A percentile compares a stretch with the other conserved stretches of the same genome.
Evolutionary conservation across 1,140 invertebrate genomes (phyloP).

Genomic region (Halictus rubicundus): DNA sequence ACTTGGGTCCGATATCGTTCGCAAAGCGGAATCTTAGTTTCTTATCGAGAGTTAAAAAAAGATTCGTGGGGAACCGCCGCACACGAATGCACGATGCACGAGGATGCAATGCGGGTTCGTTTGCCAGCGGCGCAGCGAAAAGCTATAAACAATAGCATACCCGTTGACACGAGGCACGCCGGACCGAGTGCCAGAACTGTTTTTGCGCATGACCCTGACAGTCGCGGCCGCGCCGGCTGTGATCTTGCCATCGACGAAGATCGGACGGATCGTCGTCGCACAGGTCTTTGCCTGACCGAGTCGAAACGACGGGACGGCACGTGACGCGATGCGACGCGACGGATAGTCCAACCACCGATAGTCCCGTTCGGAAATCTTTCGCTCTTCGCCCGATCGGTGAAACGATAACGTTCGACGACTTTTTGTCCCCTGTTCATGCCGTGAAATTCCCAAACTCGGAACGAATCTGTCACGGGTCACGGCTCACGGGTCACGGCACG

Average conservation of each 20-base stretch:
- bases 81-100: background rate
- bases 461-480: too few species aligned
- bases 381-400: background rate
- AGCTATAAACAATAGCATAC: slow-evolving; percentile 3
- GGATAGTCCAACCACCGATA: too few species aligned
- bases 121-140: background rate
- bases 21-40: background rate
- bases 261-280: background rate
- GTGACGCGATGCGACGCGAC: too few species aligned
- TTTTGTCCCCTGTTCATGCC: too few species aligned
- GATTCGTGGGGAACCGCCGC: background rate
- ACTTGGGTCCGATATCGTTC: background rate
- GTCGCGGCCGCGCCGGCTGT: slow-evolving; percentile 53
- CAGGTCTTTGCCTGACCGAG: background rate
- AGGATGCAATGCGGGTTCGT: background rate
- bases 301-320: too few species aligned
- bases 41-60: background rate
- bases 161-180: slow-evolving; percentile 23
- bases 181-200: slow-evolving; percentile 64
- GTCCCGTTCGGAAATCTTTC: too few species aligned
- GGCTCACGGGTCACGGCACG: too few species aligned
- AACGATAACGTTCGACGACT: too few species aligned
- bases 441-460: too few species aligned
- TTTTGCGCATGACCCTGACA: slow-evolving; percentile 66
- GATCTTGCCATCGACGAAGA: slow-evolving; percentile 4